A percentile compares a stretch with the other conserved stretches of the same genome.
phyloP scores from a whole-genome alignment of 1,140 invertebrate species.

The Meteorus sp. region DNA sequence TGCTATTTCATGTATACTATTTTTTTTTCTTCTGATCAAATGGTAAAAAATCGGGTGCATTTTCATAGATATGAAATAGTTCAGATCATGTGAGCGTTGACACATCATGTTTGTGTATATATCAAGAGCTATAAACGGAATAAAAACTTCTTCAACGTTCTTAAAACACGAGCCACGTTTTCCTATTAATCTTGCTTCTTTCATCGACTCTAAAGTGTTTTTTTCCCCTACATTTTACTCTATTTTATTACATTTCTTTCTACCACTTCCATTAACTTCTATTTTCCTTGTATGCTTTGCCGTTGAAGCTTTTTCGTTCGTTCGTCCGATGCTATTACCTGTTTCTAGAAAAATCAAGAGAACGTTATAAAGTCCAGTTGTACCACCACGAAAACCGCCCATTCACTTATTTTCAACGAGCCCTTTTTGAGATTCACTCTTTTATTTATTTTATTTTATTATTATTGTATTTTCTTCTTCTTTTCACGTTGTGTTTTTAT shows the following conservation, averaged over 20 bases:
- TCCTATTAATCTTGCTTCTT: conserved; percentile 41
- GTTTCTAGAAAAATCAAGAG: conserved; percentile 31
- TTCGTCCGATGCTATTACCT: conserved; percentile 23
- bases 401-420: conserved; percentile 27
- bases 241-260: conserved; percentile 26
- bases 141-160: conserved; percentile 19
- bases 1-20: no score
- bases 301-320: conserved; percentile 1
- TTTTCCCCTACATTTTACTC: conserved; percentile 12
- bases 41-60: no score
- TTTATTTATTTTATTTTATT: conserved; percentile 3
- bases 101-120: not conserved
- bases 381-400: conserved; percentile 25
- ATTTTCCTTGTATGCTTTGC: conserved; percentile 37
- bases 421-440: conserved; percentile 16
- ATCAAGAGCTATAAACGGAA: conserved; percentile 1
- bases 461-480: conserved; percentile 1
- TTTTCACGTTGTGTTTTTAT: not conserved
- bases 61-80: not conserved
- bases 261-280: conserved; percentile 42
- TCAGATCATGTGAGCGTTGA: not conserved
- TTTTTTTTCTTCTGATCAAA: no score
- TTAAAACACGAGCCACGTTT: conserved; percentile 34
- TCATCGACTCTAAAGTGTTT: conserved; percentile 27
- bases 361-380: conserved; percentile 37